phyloP scores from a whole-genome alignment of 64 coral and sea anemone species.

The Montipora efflorescens region DNA sequence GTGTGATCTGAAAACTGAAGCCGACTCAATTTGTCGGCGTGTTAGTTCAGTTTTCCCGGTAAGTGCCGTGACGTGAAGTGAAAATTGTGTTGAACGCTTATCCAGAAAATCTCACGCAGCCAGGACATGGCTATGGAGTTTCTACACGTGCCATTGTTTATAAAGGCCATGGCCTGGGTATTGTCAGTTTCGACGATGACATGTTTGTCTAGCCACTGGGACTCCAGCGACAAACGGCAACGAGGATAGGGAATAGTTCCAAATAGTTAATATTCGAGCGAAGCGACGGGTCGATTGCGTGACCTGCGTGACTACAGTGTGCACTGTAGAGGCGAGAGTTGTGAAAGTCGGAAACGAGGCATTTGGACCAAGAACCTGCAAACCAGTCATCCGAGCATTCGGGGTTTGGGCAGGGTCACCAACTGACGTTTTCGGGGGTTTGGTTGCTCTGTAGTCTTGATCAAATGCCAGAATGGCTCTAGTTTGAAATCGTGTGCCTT shows the following conservation, averaged over 20 bases:
- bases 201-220: background rate
- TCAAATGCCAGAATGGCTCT: conserved; percentile 30
- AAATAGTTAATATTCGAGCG: conserved; percentile 31
- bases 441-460: conserved; percentile 26
- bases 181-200: conserved; percentile 1
- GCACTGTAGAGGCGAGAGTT: background rate
- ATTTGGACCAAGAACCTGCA: background rate
- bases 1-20: background rate
- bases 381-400: no score
- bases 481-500: conserved; percentile 26
- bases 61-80: background rate
- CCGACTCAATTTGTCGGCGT: background rate
- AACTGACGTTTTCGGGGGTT: background rate
- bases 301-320: conserved; percentile 4
- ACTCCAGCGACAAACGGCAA: background rate
- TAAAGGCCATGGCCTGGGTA: background rate
- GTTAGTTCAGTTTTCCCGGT: background rate
- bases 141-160: no score
- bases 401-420: background rate
- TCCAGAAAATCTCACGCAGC: background rate
- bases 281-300: conserved; percentile 23
- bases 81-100: background rate
- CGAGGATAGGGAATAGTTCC: conserved; percentile 8
- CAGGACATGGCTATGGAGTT: no score
- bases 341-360: background rate